These are phyloP conservation scores for Colletes collaris DNA, from an alignment of 2,888 invertebrate genomes.

Conservation along the genomic window DNA sequence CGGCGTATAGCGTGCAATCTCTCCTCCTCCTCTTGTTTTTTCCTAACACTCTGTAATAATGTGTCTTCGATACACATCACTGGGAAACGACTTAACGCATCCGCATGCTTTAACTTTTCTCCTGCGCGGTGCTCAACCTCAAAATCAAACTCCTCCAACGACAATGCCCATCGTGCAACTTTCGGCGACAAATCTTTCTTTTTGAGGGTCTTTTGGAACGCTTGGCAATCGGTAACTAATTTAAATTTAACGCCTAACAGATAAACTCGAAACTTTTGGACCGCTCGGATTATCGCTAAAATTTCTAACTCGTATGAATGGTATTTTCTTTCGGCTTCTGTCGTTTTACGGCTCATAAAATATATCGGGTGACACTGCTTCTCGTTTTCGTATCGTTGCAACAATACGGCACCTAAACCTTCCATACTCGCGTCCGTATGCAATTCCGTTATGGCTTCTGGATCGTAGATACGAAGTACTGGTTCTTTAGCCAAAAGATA, in stretches of 20 bases:
- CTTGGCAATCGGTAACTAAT: constrained; percentile 64
- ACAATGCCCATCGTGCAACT: constrained; percentile 13
- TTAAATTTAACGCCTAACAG: constrained; percentile 66
- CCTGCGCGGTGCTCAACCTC: constrained; percentile 21
- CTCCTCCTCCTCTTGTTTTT: constrained; percentile 35
- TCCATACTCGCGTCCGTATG: constrained; percentile 16
- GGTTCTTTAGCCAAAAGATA: neutral
- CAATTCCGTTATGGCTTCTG: constrained; percentile 4
- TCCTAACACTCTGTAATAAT: constrained; percentile 6
- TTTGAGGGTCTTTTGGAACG: neutral
- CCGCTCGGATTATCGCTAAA: constrained; percentile 67
- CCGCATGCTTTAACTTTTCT: neutral
- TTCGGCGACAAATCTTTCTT: constrained; percentile 10
- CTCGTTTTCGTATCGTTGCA: neutral
- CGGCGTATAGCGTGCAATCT: neutral
- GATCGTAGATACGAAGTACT: neutral
- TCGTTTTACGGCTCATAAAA: constrained; percentile 10
- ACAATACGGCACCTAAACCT: constrained; percentile 2
- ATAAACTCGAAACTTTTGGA: constrained; percentile 64
- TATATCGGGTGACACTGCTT: constrained; percentile 1
- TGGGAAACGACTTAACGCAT: constrained; percentile 20
- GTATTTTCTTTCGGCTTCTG: neutral
- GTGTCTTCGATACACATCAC: constrained; percentile 27
- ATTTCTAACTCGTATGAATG: constrained; percentile 51
- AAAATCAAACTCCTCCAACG: constrained; percentile 12